Conservation (phyloP, 2,113 vertebrate species). For the Heterotilapia buettikoferi region DNA sequence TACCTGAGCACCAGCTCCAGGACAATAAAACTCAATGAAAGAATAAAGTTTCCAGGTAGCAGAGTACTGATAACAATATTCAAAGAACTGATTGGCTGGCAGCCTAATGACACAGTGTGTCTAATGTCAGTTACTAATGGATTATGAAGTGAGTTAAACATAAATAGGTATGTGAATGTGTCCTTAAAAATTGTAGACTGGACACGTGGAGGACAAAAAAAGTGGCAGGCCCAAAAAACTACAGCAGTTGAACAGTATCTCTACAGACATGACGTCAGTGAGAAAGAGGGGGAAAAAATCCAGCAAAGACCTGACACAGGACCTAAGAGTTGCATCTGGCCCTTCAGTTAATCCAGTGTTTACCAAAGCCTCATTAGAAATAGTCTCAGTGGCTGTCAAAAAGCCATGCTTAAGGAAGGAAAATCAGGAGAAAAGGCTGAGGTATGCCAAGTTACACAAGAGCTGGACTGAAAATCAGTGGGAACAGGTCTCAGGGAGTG, state of each 20-base stretch:
- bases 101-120: not conserved
- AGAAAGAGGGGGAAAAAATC: not conserved
- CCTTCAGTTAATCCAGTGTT: not conserved
- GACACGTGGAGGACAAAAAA: not conserved
- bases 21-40: not conserved
- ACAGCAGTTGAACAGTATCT: not conserved
- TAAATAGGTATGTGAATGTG: slow-evolving; percentile 4
- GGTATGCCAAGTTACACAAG: not conserved
- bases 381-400: not conserved
- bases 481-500: not conserved
- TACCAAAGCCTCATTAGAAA: not conserved
- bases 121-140: not conserved
- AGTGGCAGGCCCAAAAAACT: not conserved
- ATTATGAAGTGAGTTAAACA: slow-evolving; percentile 10
- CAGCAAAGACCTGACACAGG: not conserved
- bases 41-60: not conserved
- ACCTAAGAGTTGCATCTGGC: not conserved
- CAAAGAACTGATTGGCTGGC: not conserved
- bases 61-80: not conserved
- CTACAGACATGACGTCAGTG: not conserved
- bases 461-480: not conserved
- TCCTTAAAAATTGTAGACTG: not conserved
- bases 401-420: not conserved
- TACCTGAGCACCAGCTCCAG: not conserved
- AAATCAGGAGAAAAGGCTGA: not conserved